A percentile compares a stretch with the other conserved stretches of the same genome.
These are phyloP conservation scores for Camponotus floridanus DNA, from an alignment of 1,140 invertebrate genomes.

Conservation along the genomic window DNA sequence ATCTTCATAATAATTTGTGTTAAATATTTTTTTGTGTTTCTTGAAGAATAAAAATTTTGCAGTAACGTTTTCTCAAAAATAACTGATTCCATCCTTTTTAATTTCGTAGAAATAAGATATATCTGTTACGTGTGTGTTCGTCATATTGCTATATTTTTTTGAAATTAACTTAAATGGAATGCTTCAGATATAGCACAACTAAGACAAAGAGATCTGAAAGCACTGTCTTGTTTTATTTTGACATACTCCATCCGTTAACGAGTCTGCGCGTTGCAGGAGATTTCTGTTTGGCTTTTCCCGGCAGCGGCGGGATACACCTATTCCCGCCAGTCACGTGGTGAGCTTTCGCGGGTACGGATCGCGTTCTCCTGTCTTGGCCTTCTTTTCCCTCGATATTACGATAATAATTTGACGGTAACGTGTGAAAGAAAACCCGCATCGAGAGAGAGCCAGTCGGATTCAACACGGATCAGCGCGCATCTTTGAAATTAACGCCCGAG, in stretches of 20 bases:
- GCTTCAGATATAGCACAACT: neutral
- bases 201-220: neutral
- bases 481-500: constrained; percentile 10
- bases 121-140: neutral
- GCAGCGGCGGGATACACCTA: constrained; percentile 37
- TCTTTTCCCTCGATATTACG: neutral
- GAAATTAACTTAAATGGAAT: neutral
- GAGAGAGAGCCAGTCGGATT: neutral
- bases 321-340: constrained; percentile 62
- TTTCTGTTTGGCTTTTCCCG: constrained; percentile 62
- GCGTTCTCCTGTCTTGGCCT: constrained; percentile 10
- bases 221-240: constrained; percentile 39
- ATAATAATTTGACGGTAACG: neutral
- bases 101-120: neutral
- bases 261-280: constrained; percentile 52
- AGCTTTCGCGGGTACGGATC: constrained; percentile 50
- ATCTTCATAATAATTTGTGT: too few relatives aligned
- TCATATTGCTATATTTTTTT: neutral
- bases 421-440: neutral
- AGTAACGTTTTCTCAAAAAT: neutral
- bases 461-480: constrained; percentile 4
- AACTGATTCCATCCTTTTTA: neutral
- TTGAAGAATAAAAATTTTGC: neutral
- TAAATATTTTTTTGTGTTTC: neutral
- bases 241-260: constrained; percentile 34